Conservation (phyloP, 1,140 invertebrate species). For the Contarinia nasturtii region DNA sequence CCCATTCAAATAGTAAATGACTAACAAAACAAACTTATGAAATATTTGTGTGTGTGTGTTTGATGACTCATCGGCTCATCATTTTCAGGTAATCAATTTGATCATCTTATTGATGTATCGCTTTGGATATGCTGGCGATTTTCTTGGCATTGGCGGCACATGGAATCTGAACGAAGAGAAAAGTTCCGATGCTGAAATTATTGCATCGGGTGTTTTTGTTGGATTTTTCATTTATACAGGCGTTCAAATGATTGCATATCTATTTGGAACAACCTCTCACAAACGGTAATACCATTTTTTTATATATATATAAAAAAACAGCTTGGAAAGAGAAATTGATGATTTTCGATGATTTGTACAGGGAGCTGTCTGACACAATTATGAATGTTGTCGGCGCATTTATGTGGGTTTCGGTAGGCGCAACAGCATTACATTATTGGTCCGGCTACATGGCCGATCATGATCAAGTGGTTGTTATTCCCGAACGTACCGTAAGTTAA, state of each 20-base stretch:
- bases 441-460: conserved; percentile 58
- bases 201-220: conserved; percentile 66
- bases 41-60: no score
- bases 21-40: no score
- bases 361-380: conserved; percentile 49
- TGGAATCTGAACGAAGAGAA: conserved; percentile 80
- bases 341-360: conserved; percentile 20
- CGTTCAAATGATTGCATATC: conserved; percentile 45
- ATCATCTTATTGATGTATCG: conserved; percentile 63
- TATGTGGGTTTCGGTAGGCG: conserved; percentile 64
- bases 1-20: no score
- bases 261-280: conserved; percentile 53
- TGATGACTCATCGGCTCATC: no score
- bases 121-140: conserved; percentile 57
- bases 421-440: conserved; percentile 72
- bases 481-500: conserved; percentile 42
- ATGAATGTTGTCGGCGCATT: conserved; percentile 73
- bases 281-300: conserved; percentile 51
- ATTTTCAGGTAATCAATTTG: conserved; percentile 52
- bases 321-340: no score
- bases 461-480: conserved; percentile 41
- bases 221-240: conserved; percentile 65
- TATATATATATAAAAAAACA: no score
- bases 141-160: conserved; percentile 64
- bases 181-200: conserved; percentile 63